These are phyloP conservation scores for Hipposideros armiger DNA, from an alignment of 2,113 vertebrate genomes.

Conservation along the genomic window DNA sequence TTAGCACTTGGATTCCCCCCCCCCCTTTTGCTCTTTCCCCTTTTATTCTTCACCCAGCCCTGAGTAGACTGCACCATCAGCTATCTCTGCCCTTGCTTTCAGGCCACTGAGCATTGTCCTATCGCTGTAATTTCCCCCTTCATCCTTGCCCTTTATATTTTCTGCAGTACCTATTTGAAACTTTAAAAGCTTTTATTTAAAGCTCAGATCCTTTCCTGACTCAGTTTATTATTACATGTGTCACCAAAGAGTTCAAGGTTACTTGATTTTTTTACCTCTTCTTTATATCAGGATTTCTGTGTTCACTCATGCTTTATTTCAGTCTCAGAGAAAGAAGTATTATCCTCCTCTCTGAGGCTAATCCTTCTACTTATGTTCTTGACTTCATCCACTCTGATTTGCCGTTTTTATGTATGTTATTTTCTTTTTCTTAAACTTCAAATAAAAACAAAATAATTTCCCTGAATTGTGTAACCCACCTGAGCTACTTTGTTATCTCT, in stretches of 20 bases:
- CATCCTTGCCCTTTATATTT: conserved; percentile 27
- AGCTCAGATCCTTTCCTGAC: conserved; percentile 27
- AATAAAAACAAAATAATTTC: conserved; percentile 49
- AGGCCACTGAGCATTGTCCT: conserved; percentile 3
- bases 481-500: conserved; percentile 24
- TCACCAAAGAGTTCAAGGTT: conserved; percentile 37
- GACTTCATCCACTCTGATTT: conserved; percentile 5
- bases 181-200: conserved; percentile 28
- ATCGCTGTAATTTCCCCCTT: not conserved
- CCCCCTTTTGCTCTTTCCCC: not conserved
- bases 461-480: not conserved
- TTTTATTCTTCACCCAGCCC: conserved; percentile 3
- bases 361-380: not conserved
- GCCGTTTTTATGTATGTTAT: not conserved
- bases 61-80: not conserved
- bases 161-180: conserved; percentile 18
- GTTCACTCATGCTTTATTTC: conserved; percentile 45
- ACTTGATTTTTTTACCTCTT: not conserved
- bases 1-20: not conserved
- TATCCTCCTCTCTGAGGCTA: not conserved
- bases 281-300: conserved; percentile 41
- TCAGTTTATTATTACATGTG: conserved; percentile 50
- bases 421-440: conserved; percentile 43
- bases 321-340: conserved; percentile 19
- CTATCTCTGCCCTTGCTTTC: conserved; percentile 27